Evolutionary conservation across 1,140 invertebrate species (phyloP), one percentile per base, ranked within the genome.

Genomic region (Paraescarpia echinospica): DNA sequence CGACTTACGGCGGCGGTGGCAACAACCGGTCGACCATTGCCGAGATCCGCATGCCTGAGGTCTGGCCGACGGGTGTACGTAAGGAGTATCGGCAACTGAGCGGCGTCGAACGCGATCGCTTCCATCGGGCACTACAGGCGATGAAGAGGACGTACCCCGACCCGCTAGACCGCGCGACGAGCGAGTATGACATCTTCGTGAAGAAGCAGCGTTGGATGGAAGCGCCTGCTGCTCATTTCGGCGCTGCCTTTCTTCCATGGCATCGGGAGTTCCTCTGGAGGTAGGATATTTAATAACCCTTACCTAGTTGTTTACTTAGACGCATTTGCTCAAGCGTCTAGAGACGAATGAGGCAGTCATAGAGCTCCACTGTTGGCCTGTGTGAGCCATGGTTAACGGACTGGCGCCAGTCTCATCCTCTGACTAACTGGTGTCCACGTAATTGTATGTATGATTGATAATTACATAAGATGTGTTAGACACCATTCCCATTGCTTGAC

Each of bases 221-320:
- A 14, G 92, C 92, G 48, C 93, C 93, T 0, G 94, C 90, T 0
- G 94, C 94, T 33, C 94, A 94, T 90, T 94, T 92, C 22, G 94
- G 94, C 35, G 92, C 94, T 27, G 94, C 94, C 0, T 94, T 94
- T 51, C 90, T 94, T n/a, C 94, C 94, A 2, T 94, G 93, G 93
- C 94, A 94, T 59, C 59, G 94, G 8, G 94, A 94, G 51, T 94
- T 89, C 91, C 51, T 94, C 22, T 94, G 93, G 88, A 77, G 93
- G 93, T 94, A 90, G 89, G 90, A 35, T 48, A 59, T 94, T 35
- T 35, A 93, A 89, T 89, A 34, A 94, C n/a, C n/a, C 31, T 27
- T 48, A 14, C 41, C 41, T 12, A 41, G 41, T 41, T 41, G 41
- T 6, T 12, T 41, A 41, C 41, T 6, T 92, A 9, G 33, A 35